Evolutionary conservation across 2,888 invertebrate genomes (phyloP).

Genomic region (Yponomeuta plumbellus): DNA sequence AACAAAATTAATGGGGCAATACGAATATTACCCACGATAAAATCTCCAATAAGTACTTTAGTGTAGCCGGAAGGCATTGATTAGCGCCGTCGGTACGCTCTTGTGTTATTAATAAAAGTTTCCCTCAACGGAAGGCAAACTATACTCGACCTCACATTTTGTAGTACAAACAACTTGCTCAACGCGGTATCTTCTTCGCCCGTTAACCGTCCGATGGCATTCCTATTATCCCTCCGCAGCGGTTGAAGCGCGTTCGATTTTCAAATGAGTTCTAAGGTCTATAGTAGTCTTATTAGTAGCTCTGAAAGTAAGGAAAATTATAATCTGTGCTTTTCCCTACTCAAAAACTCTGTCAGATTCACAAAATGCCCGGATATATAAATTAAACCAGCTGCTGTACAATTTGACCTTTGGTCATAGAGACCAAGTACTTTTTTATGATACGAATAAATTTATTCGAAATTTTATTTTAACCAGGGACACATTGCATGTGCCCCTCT

Average conservation of each 20-base stretch:
- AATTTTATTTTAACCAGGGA: too few relatives aligned
- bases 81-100: neutral
- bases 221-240: neutral
- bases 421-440: too few relatives aligned
- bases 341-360: too few relatives aligned
- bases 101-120: neutral
- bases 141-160: neutral
- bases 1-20: neutral
- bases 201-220: neutral
- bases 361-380: too few relatives aligned
- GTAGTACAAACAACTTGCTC: neutral
- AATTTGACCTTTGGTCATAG: too few relatives aligned
- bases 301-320: too few relatives aligned
- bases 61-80: neutral
- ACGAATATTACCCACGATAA: neutral
- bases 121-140: neutral
- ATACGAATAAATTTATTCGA: too few relatives aligned
- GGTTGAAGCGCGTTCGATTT: neutral
- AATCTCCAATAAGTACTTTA: neutral
- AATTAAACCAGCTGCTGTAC: too few relatives aligned
- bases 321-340: too few relatives aligned
- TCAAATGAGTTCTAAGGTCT: too few relatives aligned
- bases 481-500: too few relatives aligned
- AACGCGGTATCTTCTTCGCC: neutral
- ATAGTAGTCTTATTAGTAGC: too few relatives aligned